Base-by-base conservation (phyloP, 2,888 invertebrate species). In the Epistrophe grossulariae region DNA sequence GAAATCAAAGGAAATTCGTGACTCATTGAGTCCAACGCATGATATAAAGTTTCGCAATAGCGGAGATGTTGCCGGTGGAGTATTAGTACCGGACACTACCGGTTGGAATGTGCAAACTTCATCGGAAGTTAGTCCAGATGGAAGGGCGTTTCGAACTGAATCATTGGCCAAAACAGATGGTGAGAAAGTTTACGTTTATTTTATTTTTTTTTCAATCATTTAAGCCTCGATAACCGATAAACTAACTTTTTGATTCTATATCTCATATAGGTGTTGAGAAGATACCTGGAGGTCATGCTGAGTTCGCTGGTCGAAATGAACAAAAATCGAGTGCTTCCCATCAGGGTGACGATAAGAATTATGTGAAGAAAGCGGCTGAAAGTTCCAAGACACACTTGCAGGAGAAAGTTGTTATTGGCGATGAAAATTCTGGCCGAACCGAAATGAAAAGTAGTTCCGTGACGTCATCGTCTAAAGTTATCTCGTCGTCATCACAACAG, bases 1-100 rank as follows among this genome's bases (percentile, higher is more conserved):
- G 92, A 96, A 96, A 93, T 95, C 95, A 90, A 96, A 96, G 93
- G 96, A 96, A 93, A 95, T 96, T 87, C 94, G 96, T 80, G 96
- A 96, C 91, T 96, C 96, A 24, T 95, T 95, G 93, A 96, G 96
- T 81, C 96, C 96, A 38, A 95, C 95, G 78, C 94, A 90, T n/a
- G 93, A 93, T 80, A 89, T 92, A 38, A 91, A 91, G 77, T 92
- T 92, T 88, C 92, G 91, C 77, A 90, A 90, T 60, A 91, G 91
- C 60, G 77, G 82, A 15, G 82, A 79, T 50, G 73, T 82, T 73
- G 87, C 79, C 15, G 84, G 88, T 40, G 89, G 85, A 13, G 79
- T 89, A 10, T 55, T 88, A 5, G 87, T 82, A 43, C 93, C 93
- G 80, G 92, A 92, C 55, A 91, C 94, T 87, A 94, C 94, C 59